A percentile compares a stretch with the other conserved stretches of the same genome.
phyloP scores from a whole-genome alignment of 2,113 vertebrate species.

The pig (Sus scrofa) region DNA sequence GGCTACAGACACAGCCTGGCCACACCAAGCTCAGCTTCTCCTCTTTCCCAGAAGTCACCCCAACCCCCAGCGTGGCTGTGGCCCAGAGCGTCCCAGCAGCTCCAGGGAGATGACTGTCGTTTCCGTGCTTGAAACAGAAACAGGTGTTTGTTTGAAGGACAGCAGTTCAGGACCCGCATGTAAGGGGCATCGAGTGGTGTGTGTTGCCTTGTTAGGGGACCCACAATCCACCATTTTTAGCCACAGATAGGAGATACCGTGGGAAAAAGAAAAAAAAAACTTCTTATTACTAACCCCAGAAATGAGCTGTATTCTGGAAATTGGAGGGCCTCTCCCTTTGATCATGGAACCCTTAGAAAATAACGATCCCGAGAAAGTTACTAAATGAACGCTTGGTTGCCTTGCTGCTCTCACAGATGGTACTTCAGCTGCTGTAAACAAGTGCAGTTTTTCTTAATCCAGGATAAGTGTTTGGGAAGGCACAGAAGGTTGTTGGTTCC shows the following conservation, averaged over 20 bases:
- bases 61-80: background rate
- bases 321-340: background rate
- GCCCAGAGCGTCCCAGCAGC: background rate
- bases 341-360: background rate
- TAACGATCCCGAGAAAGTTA: background rate
- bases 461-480: background rate
- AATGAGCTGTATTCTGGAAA: background rate
- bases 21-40: background rate
- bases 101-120: background rate
- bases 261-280: background rate
- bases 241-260: background rate
- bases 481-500: background rate
- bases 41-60: fast-evolving
- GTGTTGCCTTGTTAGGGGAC: background rate
- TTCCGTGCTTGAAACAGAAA: background rate
- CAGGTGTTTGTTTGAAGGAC: background rate
- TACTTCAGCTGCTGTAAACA: background rate
- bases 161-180: background rate
- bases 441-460: background rate
- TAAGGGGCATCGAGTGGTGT: background rate
- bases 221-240: background rate
- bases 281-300: background rate
- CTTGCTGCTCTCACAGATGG: background rate
- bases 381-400: background rate
- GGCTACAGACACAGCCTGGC: background rate